Evolutionary conservation across 2,113 vertebrate genomes (phyloP), one percentile per base, ranked within the genome.

Genomic region (Capreolus pygargus): DNA sequence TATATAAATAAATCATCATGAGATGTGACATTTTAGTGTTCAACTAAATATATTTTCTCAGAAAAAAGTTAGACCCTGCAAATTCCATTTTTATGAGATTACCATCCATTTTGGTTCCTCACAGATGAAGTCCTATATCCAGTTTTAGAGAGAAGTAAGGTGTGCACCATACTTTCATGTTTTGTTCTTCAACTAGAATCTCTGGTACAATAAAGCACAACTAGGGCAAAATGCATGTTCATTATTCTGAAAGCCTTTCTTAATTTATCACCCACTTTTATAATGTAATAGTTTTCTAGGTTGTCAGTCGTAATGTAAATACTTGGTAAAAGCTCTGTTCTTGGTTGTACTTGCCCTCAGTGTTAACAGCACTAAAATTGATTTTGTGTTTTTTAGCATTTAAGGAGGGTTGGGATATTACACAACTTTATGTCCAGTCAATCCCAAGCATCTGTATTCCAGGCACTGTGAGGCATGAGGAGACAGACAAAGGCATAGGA

Each of bases 41-140:
- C 93, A 98, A 97, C 98, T 94, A 95, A 91, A 86, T 45, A 74
- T 27, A 94, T 50, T 97, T 98, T 97, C 89, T 95, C 52, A 95
- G 7, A 81, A 78, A 97, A 92, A 96, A 25, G 6, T 28, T 86
- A 52, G 47, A 87, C 15, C 27, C 92, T 23, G 19, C 30, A 96
- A 91, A 97, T 91, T 93, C 78, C 82, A 61, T 90, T 97, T 96
- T 85, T 87, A 88, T 95, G 74, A 92, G 70, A 92, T 90, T 84
- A 39, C 12, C 0, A 4, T 88, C 91, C 91, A 78, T 95, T 97
- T 95, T 95, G 57, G 89, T 81, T 87, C 30, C 25, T 95, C 85
- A 28, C n/a, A 91, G 39, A 88, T 91, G n/a, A 88, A 93, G 47
- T 50, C 25, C 55, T 61, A 0, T 54, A 93, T 96, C 67, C 85